Evolutionary conservation across 2,113 vertebrate genomes (phyloP), one percentile per base, ranked within the genome.

Genomic region (Marcusenius ussheri): DNA sequence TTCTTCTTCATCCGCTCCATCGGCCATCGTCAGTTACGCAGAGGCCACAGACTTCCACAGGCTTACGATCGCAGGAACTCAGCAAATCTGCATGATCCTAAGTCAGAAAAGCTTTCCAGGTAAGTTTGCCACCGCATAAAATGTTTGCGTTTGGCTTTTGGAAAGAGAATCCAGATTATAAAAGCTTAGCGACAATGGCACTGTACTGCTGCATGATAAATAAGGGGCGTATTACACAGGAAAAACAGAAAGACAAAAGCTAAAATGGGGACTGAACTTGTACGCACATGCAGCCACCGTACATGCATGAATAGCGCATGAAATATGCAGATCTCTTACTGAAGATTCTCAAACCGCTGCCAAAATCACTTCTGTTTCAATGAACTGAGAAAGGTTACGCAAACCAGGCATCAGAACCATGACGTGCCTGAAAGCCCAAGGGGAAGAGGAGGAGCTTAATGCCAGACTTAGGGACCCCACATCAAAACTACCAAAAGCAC

Each of bases 1-100:
- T 42, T 98, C 97, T 91, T 98, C 96, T 80, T 96, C 97, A 62
- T 94, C 96, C 89, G 93, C 94, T 93, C 96, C 95, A 91, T 98
- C 96, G 93, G 97, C 97, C 98, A 99, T 99, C 91, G 95, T 97
- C 89, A 91, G 90, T 92, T 87, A 53, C 15, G 90, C 58, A 92
- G 89, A 21, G 85, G 93, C n/a, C 94, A 9, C 85, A 93, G 91
- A 89, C 91, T 70, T 88, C 91, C 90, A 92, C 93, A 92, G 91
- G 91, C 91, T 90, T 88, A 21, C 83, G 46, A 9, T 83, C 87
- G 89, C 89, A 84, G 85, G 27, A 87, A 56, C 24, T 58, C 77
- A 89, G 77, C 80, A 89, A 47, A 24, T 58, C 77, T n/a, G 51
- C 89, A 89, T 89, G 51, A 51, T 85, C 77, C 89, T 89, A 80